Evolutionary conservation across 2,113 vertebrate species (phyloP).

Genomic region (Dasyornis broadbenti): DNA sequence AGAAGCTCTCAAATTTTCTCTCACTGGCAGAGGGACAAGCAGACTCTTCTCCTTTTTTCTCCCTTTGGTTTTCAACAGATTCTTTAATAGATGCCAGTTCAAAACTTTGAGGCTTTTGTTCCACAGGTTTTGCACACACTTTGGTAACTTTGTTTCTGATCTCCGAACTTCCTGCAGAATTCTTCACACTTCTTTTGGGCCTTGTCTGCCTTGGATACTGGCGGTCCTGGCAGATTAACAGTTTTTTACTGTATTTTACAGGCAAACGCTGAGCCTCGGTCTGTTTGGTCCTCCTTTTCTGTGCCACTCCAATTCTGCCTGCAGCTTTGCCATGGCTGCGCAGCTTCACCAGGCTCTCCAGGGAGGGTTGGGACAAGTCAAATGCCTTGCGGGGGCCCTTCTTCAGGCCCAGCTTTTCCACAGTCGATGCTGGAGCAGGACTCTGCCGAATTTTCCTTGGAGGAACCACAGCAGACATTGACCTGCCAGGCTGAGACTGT

Average conservation of each 20-base stretch:
- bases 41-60: background rate
- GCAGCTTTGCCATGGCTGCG: constrained; percentile 74
- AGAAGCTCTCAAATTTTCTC: background rate
- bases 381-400: constrained; percentile 74
- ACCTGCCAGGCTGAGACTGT: background rate
- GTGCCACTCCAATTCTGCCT: constrained; percentile 13
- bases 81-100: background rate
- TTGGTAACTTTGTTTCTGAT: background rate
- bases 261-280: constrained; percentile 56
- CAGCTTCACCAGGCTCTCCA: constrained; percentile 57
- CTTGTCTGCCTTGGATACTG: constrained; percentile 63
- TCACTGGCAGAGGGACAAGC: background rate
- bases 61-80: background rate
- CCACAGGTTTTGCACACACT: background rate
- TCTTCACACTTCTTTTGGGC: background rate
- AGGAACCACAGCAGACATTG: constrained; percentile 69
- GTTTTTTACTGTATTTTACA: constrained; percentile 60
- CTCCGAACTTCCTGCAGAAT: background rate
- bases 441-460: constrained; percentile 69
- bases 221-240: constrained; percentile 72
- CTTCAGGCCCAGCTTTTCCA: constrained; percentile 77
- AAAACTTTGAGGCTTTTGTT: background rate
- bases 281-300: constrained; percentile 45
- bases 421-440: constrained; percentile 62
- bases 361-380: constrained; percentile 76